phyloP scores from a whole-genome alignment of 2,113 vertebrate species.

The Argyrosomus japonicus region DNA sequence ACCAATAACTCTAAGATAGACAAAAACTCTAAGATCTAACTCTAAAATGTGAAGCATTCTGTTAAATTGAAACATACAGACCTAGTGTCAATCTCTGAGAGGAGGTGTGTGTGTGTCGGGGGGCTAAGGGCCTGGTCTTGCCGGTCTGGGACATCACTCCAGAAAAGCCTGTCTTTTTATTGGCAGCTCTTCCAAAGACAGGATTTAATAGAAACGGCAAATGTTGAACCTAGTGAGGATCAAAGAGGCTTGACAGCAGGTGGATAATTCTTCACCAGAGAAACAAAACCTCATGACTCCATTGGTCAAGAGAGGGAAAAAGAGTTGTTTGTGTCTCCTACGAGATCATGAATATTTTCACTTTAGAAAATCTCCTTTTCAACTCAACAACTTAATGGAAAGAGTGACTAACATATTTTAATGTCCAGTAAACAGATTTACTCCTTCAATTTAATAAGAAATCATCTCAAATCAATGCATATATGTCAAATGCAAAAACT shows the following conservation, averaged over 20 bases:
- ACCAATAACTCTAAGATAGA: background rate
- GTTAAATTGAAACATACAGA: constrained; percentile 10
- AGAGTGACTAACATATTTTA: background rate
- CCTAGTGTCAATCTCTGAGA: constrained; percentile 69
- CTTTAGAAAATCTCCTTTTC: background rate
- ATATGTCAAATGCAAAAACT: constrained; percentile 3
- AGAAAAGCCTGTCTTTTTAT: constrained; percentile 68
- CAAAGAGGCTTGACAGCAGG: constrained; percentile 68
- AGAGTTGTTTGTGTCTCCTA: background rate
- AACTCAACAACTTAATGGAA: background rate
- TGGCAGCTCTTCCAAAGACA: constrained; percentile 70
- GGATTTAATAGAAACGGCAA: constrained; percentile 70
- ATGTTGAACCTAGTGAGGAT: constrained; percentile 67
- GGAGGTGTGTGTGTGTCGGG: constrained; percentile 20
- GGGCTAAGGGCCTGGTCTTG: constrained; percentile 59
- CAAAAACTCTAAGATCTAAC: too few relatives aligned
- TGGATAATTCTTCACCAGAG: constrained; percentile 35
- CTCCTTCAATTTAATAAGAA: background rate
- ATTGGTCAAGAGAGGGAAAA: constrained; percentile 8
- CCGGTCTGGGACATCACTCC: constrained; percentile 61
- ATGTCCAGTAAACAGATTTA: background rate
- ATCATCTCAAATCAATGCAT: background rate
- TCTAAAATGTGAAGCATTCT: background rate
- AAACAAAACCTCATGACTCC: constrained; percentile 56
- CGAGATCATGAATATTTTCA: background rate